phyloP scores from a whole-genome alignment of 2,888 invertebrate genomes.

The Nephrotoma flavescens region DNA sequence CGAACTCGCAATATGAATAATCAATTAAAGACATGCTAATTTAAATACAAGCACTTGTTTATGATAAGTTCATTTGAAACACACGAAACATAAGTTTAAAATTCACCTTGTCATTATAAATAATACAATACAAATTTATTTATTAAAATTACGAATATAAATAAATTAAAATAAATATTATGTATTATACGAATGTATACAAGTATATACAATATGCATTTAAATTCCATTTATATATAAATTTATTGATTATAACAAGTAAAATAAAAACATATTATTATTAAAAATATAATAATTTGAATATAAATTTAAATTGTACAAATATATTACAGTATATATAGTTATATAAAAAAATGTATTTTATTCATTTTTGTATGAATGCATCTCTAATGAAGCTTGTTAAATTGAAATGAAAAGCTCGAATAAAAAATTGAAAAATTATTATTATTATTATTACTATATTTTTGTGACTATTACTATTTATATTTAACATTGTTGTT shows the following conservation, averaged over 20 bases:
- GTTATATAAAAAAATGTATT: not conserved
- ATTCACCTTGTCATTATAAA: not conserved
- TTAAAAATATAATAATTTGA: not conserved
- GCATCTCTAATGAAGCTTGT: not conserved
- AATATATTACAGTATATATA: not conserved
- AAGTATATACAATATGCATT: too few relatives aligned
- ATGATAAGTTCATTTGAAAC: not conserved
- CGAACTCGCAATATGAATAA: too few relatives aligned
- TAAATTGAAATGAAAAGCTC: not conserved
- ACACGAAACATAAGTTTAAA: not conserved
- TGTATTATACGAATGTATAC: too few relatives aligned
- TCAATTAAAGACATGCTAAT: too few relatives aligned
- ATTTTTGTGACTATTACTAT: not conserved
- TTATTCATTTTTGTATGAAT: not conserved
- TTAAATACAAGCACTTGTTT: too few relatives aligned
- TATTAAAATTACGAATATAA: not conserved
- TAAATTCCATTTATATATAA: not conserved
- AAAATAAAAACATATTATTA: not conserved
- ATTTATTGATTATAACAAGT: not conserved
- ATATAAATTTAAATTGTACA: not conserved
- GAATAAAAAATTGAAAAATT: not conserved
- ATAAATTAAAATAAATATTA: not conserved
- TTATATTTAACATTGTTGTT: not conserved
- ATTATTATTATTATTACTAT: not conserved
- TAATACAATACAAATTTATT: not conserved